Evolutionary conservation across 2,888 invertebrate species (phyloP).

Genomic region (Heliconius sara): DNA sequence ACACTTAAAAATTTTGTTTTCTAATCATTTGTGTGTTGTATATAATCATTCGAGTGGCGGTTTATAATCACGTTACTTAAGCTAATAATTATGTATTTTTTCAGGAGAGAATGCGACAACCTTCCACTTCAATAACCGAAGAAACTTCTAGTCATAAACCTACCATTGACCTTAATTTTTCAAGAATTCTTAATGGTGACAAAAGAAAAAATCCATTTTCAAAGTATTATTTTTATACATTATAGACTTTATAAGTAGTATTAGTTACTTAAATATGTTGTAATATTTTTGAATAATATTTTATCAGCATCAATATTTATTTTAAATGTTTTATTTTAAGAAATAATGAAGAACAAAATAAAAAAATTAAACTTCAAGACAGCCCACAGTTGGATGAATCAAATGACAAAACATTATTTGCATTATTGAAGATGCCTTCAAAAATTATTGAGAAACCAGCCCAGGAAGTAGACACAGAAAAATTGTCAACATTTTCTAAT

Average conservation of each 20-base stretch:
- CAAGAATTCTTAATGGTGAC: conserved; percentile 76
- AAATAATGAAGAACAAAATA: conserved; percentile 60
- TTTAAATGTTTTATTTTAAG: conserved; percentile 51
- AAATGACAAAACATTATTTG: conserved; percentile 84
- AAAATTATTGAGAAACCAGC: conserved; percentile 64
- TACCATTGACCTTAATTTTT: conserved; percentile 72
- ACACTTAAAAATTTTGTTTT: not conserved
- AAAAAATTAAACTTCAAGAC: conserved; percentile 64
- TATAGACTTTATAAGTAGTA: not conserved
- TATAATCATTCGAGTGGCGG: not conserved
- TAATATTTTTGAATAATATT: not conserved
- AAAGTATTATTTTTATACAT: conserved; percentile 70
- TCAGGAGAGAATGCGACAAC: conserved; percentile 79
- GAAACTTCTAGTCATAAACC: conserved; percentile 57
- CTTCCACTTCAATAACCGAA: conserved; percentile 60
- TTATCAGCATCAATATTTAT: not conserved
- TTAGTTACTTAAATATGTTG: not conserved
- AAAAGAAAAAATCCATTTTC: conserved; percentile 92
- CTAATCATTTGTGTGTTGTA: not conserved
- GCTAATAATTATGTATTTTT: conserved; percentile 25
- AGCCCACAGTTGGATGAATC: conserved; percentile 72
- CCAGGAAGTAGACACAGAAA: conserved; percentile 66
- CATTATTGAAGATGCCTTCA: conserved; percentile 75
- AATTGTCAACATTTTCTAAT: conserved; percentile 77
- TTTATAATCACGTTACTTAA: not conserved